These are phyloP conservation scores for Pherbina coryleti DNA, from an alignment of 2,888 invertebrate species.

Conservation along the genomic window DNA sequence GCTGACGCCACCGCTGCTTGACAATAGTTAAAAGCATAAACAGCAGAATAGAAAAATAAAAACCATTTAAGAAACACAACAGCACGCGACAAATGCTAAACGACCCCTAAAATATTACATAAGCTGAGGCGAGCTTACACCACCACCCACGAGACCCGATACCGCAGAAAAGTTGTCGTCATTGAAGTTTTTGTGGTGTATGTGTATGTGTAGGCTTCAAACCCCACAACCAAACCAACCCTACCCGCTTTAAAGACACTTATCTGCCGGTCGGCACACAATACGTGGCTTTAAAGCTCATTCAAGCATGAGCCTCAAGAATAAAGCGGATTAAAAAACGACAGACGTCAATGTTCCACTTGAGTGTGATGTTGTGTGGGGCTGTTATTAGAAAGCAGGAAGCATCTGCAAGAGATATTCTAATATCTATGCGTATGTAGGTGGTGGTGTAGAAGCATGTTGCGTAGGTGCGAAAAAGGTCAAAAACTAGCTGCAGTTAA, in stretches of 20 bases:
- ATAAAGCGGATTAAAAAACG: not conserved
- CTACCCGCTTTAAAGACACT: not conserved
- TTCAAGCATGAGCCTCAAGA: not conserved
- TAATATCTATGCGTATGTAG: not conserved
- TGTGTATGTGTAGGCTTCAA: too few species aligned
- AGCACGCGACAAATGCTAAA: not conserved
- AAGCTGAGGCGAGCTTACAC: constrained; percentile 2
- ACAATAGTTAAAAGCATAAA: not conserved
- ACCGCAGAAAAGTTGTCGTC: not conserved
- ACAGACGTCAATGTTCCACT: not conserved
- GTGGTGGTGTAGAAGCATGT: too few species aligned
- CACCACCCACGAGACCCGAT: not conserved
- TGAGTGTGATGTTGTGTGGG: too few species aligned
- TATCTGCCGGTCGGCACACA: not conserved
- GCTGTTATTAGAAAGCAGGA: not conserved
- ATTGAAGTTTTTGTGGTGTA: not conserved
- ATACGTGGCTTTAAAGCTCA: not conserved
- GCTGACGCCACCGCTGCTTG: not conserved
- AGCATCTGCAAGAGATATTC: not conserved
- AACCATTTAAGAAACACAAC: not conserved
- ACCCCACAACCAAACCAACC: not conserved
- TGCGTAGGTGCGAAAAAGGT: too few species aligned
- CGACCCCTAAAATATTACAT: constrained; percentile 12
- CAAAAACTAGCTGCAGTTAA: too few species aligned
- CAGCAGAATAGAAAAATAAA: not conserved